Conservation (phyloP, 37 sponge, comb jelly and placozoan species). For the Mnemiopsis leidyi region DNA sequence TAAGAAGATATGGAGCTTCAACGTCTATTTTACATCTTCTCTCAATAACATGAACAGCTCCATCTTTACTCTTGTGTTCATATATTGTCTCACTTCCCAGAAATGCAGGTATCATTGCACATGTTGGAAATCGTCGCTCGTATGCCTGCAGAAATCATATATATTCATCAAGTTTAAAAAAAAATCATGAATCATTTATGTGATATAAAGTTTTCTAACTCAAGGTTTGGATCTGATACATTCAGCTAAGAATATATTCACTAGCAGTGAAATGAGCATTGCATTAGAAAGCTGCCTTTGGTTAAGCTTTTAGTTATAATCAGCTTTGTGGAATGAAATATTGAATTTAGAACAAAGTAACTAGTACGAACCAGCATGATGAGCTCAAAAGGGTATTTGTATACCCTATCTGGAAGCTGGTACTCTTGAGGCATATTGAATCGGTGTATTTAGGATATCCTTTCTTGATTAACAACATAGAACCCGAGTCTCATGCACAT, state of each 20-base stretch:
- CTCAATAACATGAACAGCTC: constrained; percentile 45
- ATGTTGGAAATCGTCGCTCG: constrained; percentile 64
- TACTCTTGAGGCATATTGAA: constrained; percentile 19
- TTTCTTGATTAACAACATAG: not conserved
- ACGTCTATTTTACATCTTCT: constrained; percentile 62
- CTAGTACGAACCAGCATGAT: constrained; percentile 21
- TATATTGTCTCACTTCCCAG: constrained; percentile 45
- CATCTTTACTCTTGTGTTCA: constrained; percentile 60
- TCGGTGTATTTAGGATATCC: not conserved
- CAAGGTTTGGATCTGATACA: too few species aligned
- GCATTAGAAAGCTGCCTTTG: too few species aligned
- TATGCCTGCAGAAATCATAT: constrained; percentile 63
- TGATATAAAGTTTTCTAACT: too few species aligned
- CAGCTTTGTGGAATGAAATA: too few species aligned
- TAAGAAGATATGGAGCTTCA: constrained; percentile 48
- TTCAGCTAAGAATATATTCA: too few species aligned
- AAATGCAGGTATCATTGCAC: constrained; percentile 38
- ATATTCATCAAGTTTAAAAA: too few species aligned
- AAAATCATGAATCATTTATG: too few species aligned
- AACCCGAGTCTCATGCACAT: too few species aligned
- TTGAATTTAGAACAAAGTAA: too few species aligned
- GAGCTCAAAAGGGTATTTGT: not conserved
- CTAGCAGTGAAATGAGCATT: too few species aligned
- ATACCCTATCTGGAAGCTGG: constrained; percentile 43
- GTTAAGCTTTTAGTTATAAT: too few species aligned